Percentiles rank a stretch among this genome's conserved stretches.
These are phyloP conservation scores for Daphoenositta chrysoptera DNA, from an alignment of 2,113 vertebrate species.

Conservation along the genomic window DNA sequence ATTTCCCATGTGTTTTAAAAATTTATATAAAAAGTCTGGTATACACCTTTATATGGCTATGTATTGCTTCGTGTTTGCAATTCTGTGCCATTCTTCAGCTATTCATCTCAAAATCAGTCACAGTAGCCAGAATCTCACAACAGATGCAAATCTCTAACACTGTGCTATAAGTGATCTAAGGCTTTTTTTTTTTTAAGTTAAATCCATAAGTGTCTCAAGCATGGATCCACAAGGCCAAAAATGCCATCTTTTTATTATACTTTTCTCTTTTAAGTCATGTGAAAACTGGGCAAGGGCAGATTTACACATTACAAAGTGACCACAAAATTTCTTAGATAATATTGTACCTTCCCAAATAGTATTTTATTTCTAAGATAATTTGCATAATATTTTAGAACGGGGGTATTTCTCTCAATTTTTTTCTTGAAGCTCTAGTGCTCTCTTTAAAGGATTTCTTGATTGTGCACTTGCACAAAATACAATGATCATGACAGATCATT, in stretches of 20 bases:
- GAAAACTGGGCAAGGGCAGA: neutral
- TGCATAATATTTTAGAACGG: neutral
- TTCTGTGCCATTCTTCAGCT: conserved; percentile 47
- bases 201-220: neutral
- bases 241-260: neutral
- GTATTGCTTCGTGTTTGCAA: conserved; percentile 28
- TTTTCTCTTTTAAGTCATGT: conserved; percentile 5
- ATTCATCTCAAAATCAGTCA: conserved; percentile 45
- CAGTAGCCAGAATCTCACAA: neutral
- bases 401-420: neutral
- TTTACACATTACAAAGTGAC: neutral
- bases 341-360: neutral
- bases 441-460: neutral
- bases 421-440: neutral
- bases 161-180: neutral
- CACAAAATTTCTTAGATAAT: neutral
- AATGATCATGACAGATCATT: neutral
- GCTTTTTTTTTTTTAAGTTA: neutral
- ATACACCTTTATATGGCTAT: neutral
- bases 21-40: conserved; percentile 5
- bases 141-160: neutral
- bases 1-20: neutral
- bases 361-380: neutral
- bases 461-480: neutral
- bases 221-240: conserved; percentile 19